phyloP scores from a whole-genome alignment of 2,113 vertebrate genomes.

The Alethe diademata region DNA sequence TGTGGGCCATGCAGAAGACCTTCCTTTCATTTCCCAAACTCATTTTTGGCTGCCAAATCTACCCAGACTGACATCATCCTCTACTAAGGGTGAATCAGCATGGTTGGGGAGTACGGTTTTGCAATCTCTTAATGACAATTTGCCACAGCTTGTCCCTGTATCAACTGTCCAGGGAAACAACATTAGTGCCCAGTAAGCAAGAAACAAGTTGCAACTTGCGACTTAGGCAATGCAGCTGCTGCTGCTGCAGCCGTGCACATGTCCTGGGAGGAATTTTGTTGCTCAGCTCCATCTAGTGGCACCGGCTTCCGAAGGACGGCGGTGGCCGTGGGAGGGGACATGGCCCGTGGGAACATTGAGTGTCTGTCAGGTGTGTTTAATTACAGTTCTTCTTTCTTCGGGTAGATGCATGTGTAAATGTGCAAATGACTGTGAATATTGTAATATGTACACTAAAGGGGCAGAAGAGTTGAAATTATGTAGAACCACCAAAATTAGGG shows the following conservation, averaged over 20 bases:
- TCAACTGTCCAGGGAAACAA: slow-evolving; percentile 45
- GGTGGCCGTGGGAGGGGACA: background rate
- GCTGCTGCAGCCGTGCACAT: background rate
- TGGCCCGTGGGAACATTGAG: background rate
- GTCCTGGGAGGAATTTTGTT: background rate
- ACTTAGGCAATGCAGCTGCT: background rate
- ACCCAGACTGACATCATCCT: slow-evolving; percentile 27
- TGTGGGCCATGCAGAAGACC: background rate
- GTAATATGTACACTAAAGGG: background rate
- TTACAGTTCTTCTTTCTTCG: background rate
- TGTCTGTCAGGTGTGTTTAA: background rate
- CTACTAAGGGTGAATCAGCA: background rate
- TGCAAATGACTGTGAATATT: background rate
- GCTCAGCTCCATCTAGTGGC: slow-evolving; percentile 61
- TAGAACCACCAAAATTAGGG: background rate
- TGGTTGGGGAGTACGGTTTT: background rate
- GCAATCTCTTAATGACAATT: slow-evolving; percentile 47
- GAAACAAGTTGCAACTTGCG: slow-evolving; percentile 21
- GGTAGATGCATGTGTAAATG: rapidly evolving
- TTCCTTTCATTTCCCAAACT: background rate
- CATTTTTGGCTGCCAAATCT: background rate
- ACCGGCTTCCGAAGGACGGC: background rate
- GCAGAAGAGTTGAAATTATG: background rate
- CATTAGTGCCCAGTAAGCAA: slow-evolving; percentile 47
- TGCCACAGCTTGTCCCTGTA: slow-evolving; percentile 21